Conservation (phyloP, 1,140 invertebrate genomes). For the Cepaea nemoralis region DNA sequence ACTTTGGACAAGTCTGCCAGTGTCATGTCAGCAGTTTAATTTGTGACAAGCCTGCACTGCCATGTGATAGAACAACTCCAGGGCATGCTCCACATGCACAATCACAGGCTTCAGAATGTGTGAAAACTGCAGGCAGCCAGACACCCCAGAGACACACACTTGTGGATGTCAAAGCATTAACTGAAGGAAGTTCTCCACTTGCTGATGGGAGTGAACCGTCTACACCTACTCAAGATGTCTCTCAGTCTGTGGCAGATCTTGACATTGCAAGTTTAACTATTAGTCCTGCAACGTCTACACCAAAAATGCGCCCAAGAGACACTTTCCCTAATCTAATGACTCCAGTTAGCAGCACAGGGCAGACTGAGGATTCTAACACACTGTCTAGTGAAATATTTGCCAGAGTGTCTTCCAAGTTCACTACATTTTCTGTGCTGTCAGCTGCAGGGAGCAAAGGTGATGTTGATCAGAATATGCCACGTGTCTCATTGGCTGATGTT, state of each 20-base stretch:
- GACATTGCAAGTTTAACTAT: conserved; percentile 3
- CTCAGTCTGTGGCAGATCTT: not conserved
- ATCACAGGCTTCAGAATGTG: not conserved
- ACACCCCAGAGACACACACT: not conserved
- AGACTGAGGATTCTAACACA: not conserved
- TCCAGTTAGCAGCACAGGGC: not conserved
- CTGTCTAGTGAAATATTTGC: not conserved
- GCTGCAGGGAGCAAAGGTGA: too few relatives aligned
- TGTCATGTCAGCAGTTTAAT: not conserved
- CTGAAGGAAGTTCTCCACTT: not conserved
- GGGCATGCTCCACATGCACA: not conserved
- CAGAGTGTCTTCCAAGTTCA: conserved; percentile 1
- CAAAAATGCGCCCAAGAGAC: not conserved
- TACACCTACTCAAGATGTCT: not conserved
- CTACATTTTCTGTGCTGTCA: not conserved
- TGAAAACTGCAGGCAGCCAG: not conserved
- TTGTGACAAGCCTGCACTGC: not conserved
- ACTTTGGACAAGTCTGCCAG: conserved; percentile 34
- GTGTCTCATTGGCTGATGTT: conserved; percentile 1
- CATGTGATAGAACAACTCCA: not conserved
- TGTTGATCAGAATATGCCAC: not conserved
- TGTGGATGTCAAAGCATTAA: not conserved
- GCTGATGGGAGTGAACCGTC: not conserved
- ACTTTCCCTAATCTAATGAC: not conserved
- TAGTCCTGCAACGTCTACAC: not conserved